Evolutionary conservation across 2,797 vertebrate genomes (phyloP), one percentile per base, ranked within the genome.

Genomic region (Emydoidea blandingii): DNA sequence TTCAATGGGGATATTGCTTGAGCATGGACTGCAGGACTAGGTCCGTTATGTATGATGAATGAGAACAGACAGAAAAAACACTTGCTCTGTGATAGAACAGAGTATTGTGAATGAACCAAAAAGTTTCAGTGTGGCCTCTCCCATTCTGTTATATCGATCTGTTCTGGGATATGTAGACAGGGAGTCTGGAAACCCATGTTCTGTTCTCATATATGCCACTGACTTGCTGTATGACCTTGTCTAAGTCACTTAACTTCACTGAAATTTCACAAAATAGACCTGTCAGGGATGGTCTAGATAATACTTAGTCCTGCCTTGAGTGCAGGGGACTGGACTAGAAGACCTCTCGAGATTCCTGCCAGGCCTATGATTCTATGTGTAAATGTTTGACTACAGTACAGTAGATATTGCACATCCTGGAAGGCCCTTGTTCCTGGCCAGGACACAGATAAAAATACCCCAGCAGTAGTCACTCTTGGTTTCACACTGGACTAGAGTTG

Each of bases 1-100:
- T 44, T 76, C 44, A 76, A 5, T 47, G 95, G 91, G 96, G 88
- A 84, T 78, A 74, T 92, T 95, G 82, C 93, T 95, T 87, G 91
- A 95, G 95, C 93, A 97, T 79, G 89, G 92, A 47, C 87, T 96
- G 86, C 81, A 91, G 62, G 57, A 29, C 0, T 94, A 79, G 27
- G 29, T 79, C 54, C 37, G n/a, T 78, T 68, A 68, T 91, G 68
- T 81, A 94, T 92, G 92, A 89, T 95, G 89, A 96, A 91, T 95
- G 87, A 90, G 95, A 94, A 93, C 8, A 87, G 80, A 86, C 81
- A 85, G 87, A 80, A 96, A 93, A 94, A 68, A 4, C 68, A 79
- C 82, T 89, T 95, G 25, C 86, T 16, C 57, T 47, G 86, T 85
- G 25, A 23, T 90, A 94, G 44, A 85, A 79, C 89, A 76, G 56